Percentiles rank a stretch among this genome's conserved stretches.
Evolutionary conservation across 2,888 invertebrate genomes (phyloP).

Genomic region (Lepidonotus clava): DNA sequence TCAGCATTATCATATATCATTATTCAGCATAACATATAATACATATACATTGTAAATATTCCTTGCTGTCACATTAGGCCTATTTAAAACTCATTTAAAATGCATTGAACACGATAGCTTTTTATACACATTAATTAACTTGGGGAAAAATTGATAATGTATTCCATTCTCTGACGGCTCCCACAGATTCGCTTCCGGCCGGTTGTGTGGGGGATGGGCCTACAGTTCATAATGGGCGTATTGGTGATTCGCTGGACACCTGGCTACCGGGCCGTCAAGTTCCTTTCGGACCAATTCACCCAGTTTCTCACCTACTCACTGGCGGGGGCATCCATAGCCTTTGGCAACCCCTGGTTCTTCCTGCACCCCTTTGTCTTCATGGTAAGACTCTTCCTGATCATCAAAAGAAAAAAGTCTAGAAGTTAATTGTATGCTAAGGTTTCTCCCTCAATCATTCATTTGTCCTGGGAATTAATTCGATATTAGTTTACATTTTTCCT

Average conservation of each 20-base stretch:
- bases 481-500: too few relatives aligned
- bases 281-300: slow-evolving; percentile 55
- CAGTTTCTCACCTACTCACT: slow-evolving; percentile 58
- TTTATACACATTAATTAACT: not conserved
- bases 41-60: too few relatives aligned
- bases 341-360: slow-evolving; percentile 59
- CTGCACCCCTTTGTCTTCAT: slow-evolving; percentile 52
- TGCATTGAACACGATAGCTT: not conserved
- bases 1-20: too few relatives aligned
- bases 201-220: slow-evolving; percentile 57
- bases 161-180: not conserved
- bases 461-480: too few relatives aligned
- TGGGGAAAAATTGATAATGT: not conserved
- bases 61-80: too few relatives aligned
- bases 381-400: too few relatives aligned
- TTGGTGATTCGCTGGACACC: slow-evolving; percentile 57
- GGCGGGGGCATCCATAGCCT: slow-evolving; percentile 58
- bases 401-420: too few relatives aligned
- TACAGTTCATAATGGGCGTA: slow-evolving; percentile 59
- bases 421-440: too few relatives aligned
- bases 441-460: too few relatives aligned
- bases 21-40: too few relatives aligned
- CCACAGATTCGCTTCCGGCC: slow-evolving; percentile 61
- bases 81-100: not conserved
- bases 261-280: slow-evolving; percentile 58